These are phyloP conservation scores for Crotophaga sulcirostris DNA, from an alignment of 2,113 vertebrate genomes.

Conservation along the genomic window DNA sequence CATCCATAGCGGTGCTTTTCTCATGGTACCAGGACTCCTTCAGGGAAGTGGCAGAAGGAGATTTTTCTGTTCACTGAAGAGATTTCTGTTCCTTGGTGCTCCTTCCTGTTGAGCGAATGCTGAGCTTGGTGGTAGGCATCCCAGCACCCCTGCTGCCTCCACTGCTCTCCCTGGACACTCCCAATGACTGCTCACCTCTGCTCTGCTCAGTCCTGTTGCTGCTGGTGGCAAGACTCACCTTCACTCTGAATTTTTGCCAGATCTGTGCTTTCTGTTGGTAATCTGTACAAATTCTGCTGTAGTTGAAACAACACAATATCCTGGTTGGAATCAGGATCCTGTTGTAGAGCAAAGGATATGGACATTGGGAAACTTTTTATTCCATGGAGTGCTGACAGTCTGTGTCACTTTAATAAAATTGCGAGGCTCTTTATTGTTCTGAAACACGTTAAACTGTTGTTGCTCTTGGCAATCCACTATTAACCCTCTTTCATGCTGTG, in stretches of 20 bases:
- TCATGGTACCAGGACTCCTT: not conserved
- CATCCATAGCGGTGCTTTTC: not conserved
- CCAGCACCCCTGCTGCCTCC: not conserved
- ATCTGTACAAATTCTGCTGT: not conserved
- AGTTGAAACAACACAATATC: not conserved
- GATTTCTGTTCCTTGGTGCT: not conserved
- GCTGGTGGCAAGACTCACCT: not conserved
- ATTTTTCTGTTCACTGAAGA: not conserved
- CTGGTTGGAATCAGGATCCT: not conserved
- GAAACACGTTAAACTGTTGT: conserved; percentile 24
- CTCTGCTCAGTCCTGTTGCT: not conserved
- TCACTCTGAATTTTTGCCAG: not conserved
- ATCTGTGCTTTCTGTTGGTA: not conserved
- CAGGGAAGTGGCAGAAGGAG: accelerated
- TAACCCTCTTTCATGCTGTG: conserved; percentile 56
- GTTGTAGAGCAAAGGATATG: not conserved
- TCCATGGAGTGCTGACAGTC: not conserved
- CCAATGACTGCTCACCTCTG: not conserved
- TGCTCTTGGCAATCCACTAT: conserved; percentile 45
- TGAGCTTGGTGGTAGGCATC: accelerated
- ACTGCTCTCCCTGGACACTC: not conserved
- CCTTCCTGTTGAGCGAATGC: not conserved
- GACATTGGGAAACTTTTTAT: not conserved
- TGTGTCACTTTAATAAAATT: conserved; percentile 10
- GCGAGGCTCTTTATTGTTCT: conserved; percentile 9